Conservation (phyloP, 2,888 invertebrate species). For the Lamellibrachia satsuma region DNA sequence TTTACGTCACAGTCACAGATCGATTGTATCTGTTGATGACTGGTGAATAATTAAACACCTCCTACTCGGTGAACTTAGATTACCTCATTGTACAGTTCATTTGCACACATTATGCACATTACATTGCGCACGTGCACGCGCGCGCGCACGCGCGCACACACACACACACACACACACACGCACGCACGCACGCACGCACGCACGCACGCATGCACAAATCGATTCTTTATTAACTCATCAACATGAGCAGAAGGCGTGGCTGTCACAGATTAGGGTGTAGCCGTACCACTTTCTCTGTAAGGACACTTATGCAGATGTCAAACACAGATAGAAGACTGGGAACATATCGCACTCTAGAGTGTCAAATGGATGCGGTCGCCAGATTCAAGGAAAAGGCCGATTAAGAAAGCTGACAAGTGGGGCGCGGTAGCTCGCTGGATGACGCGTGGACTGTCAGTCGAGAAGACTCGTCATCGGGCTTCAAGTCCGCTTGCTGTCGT, state of each 20-base stretch:
- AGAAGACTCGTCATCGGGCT: not conserved
- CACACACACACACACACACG: not conserved
- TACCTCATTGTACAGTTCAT: too few species aligned
- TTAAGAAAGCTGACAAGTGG: not conserved
- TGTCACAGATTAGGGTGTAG: not conserved
- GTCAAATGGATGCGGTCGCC: not conserved
- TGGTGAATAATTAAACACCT: too few species aligned
- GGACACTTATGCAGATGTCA: not conserved
- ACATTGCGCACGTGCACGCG: too few species aligned
- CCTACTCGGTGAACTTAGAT: too few species aligned
- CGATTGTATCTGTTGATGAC: too few species aligned
- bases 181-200: too few species aligned
- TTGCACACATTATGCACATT: too few species aligned
- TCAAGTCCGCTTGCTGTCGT: not conserved
- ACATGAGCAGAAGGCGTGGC: not conserved
- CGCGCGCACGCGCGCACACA: not conserved
- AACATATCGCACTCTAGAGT: not conserved
- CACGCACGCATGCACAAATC: not conserved
- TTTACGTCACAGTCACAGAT: too few species aligned
- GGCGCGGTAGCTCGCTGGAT: not conserved
- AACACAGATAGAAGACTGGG: not conserved
- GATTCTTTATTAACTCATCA: not conserved
- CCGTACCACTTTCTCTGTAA: not conserved
- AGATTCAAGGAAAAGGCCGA: not conserved
- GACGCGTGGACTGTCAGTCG: not conserved